Evolutionary conservation across 2,113 vertebrate genomes (phyloP), one percentile per base, ranked within the genome.

Genomic region (Solea senegalensis): DNA sequence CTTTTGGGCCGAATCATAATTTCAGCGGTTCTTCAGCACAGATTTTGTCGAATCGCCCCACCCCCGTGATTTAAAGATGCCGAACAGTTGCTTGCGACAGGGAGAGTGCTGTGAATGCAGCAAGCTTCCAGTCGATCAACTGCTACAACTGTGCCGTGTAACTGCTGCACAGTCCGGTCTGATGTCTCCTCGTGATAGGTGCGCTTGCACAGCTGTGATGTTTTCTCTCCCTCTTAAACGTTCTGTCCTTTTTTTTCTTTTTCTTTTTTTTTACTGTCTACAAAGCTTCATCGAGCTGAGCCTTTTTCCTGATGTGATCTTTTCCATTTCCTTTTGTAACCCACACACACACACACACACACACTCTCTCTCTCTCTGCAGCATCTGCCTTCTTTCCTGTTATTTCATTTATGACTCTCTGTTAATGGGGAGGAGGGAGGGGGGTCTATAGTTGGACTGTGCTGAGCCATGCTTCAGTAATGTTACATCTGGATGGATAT

Each of bases 151-250:
- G 39, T 73, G 72, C 64, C 58, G 59, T 82, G 54, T 26, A 62
- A 73, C 60, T 71, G 61, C 67, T 87, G 76, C 82, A 71, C 72
- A 79, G 68, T 75, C 72, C 57, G 60, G 45, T 83, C 71, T 53
- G 62, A 69, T 6, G 4, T 65, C 61, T 66, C 43, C 52, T 50
- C 27, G 39, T 76, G 54, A 68, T 62, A 7, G 28, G 26, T 74
- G 72, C 73, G 71, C 65, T 72, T 54, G 52, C 71, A 78, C 67
- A 66, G 71, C 71, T 63, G 61, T 28, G 50, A 61, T 57, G 54
- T 82, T 53, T 80, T 48, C 43, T 9, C 45, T 65, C n/a, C n/a
- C n/a, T n/a, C n/a, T n/a, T n/a, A n/a, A n/a, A n/a, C n/a, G n/a
- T n/a, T n/a, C n/a, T n/a, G n/a, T n/a, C n/a, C n/a, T n/a, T n/a